Conservation (phyloP, 2,888 invertebrate species). For the Latrodectus elegans region DNA sequence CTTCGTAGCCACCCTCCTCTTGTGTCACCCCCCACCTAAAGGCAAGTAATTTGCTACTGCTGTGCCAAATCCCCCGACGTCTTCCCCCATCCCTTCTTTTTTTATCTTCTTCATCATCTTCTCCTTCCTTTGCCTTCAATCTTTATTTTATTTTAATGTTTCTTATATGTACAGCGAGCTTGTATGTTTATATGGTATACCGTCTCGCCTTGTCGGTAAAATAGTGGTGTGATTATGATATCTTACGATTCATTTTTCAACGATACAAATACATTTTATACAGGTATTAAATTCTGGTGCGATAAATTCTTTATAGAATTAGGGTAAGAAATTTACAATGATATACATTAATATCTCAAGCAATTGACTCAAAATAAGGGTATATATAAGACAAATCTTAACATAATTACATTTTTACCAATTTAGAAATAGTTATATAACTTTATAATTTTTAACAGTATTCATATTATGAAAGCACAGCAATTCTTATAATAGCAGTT, state of each 20-base stretch:
- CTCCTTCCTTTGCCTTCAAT: slow-evolving; percentile 12
- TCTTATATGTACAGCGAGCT: slow-evolving; percentile 28
- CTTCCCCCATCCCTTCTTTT: slow-evolving; percentile 3
- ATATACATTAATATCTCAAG: too few species aligned
- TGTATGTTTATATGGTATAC: slow-evolving; percentile 51
- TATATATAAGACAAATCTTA: too few species aligned
- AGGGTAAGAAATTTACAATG: too few species aligned
- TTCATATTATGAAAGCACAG: too few species aligned
- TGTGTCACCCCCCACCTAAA: slow-evolving; percentile 35
- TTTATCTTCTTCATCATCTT: slow-evolving; percentile 53
- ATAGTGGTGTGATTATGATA: background rate
- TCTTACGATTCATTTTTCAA: background rate
- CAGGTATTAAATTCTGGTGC: too few species aligned
- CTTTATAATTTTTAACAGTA: too few species aligned
- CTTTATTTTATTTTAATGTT: slow-evolving; percentile 64
- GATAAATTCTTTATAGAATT: too few species aligned
- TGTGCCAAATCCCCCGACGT: slow-evolving; percentile 60
- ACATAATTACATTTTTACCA: too few species aligned
- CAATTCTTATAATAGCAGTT: too few species aligned
- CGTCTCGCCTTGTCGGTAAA: background rate
- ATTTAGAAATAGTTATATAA: too few species aligned
- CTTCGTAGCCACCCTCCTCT: slow-evolving; percentile 4
- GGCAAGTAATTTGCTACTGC: slow-evolving; percentile 69
- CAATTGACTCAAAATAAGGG: too few species aligned
- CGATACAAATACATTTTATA: too few species aligned